Percentiles rank a stretch among this genome's conserved stretches.
phyloP scores from a whole-genome alignment of 2,888 invertebrate species.

The Patella pellucida region DNA sequence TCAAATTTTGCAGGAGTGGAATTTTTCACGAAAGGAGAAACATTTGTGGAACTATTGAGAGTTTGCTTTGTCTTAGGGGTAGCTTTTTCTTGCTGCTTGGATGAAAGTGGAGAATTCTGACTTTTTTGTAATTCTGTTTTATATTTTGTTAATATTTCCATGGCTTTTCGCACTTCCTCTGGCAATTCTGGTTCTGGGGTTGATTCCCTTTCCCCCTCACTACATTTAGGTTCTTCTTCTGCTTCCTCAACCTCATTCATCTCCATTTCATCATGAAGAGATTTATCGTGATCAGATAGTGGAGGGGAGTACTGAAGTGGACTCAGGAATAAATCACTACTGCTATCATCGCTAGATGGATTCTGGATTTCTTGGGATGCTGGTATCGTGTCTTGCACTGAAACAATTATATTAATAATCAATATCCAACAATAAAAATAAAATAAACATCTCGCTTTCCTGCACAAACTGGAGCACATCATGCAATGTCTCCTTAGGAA shows the following conservation, averaged over 20 bases:
- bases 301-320: constrained; percentile 47
- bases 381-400: not conserved
- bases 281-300: constrained; percentile 8
- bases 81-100: not conserved
- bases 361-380: not conserved
- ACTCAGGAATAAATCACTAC: constrained; percentile 48
- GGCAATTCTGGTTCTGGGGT: not conserved
- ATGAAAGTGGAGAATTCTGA: not conserved
- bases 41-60: not conserved
- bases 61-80: not conserved
- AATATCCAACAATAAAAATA: too few species aligned
- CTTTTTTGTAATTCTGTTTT: not conserved
- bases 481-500: too few species aligned
- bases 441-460: too few species aligned
- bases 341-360: constrained; percentile 21
- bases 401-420: not conserved
- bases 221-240: not conserved
- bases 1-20: not conserved
- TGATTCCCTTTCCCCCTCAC: too few species aligned
- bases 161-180: constrained; percentile 7
- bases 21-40: not conserved
- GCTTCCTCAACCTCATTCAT: not conserved
- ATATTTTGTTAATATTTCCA: constrained; percentile 17
- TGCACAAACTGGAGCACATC: too few species aligned
- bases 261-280: not conserved